phyloP scores from a whole-genome alignment of 2,888 invertebrate genomes.

The Dynastes maya region DNA sequence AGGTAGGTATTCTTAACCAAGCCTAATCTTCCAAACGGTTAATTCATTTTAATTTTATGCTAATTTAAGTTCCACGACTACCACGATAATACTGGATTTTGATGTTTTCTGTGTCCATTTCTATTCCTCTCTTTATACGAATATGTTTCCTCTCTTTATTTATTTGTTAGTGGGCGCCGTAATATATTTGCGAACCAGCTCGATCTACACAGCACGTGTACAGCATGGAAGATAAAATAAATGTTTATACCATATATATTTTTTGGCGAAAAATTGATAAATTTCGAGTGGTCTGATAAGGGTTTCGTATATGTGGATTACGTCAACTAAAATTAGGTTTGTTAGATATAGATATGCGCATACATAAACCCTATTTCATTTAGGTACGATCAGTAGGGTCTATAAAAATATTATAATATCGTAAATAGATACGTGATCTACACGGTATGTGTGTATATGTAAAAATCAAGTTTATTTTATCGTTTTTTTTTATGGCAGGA shows the following conservation, averaged over 20 bases:
- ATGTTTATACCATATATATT: slow-evolving; percentile 24
- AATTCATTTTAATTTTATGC: background rate
- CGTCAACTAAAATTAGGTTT: slow-evolving; percentile 31
- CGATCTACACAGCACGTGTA: slow-evolving; percentile 28
- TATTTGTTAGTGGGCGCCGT: slow-evolving; percentile 24
- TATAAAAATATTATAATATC: background rate
- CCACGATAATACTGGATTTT: background rate
- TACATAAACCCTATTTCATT: slow-evolving; percentile 9
- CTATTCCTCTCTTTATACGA: no score
- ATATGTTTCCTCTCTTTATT: no score
- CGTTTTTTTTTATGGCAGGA: no score
- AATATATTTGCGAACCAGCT: slow-evolving; percentile 8
- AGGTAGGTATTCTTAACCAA: no score
- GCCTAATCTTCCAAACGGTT: no score
- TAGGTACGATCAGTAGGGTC: background rate
- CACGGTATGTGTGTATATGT: no score
- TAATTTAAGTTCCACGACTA: slow-evolving; percentile 2
- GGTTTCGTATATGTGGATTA: slow-evolving; percentile 23
- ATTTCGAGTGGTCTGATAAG: slow-evolving; percentile 31
- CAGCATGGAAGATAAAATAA: slow-evolving; percentile 18
- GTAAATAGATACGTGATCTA: background rate
- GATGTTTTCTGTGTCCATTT: background rate
- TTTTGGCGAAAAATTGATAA: slow-evolving; percentile 41
- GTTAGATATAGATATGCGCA: slow-evolving; percentile 2
- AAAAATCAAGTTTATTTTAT: background rate